These are phyloP conservation scores for Callocephalon fimbriatum DNA, from an alignment of 2,113 vertebrate species.

Conservation along the genomic window DNA sequence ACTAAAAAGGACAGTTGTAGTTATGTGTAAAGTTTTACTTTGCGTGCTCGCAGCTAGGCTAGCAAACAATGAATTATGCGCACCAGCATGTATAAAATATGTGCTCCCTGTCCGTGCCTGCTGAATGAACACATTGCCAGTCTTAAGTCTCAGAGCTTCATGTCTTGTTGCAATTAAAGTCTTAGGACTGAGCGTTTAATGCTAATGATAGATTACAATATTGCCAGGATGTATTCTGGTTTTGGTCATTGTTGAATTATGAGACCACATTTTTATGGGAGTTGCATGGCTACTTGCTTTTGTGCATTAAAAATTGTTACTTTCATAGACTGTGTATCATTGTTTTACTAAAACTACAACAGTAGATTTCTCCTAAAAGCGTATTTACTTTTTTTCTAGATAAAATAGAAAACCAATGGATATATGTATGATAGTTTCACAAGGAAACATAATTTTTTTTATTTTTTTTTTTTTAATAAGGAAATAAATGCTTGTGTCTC, in stretches of 20 bases:
- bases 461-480: not conserved
- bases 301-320: not conserved
- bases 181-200: conserved; percentile 70
- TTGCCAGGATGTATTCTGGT: conserved; percentile 44
- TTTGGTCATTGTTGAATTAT: conserved; percentile 26
- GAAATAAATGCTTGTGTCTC: not conserved
- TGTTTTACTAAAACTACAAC: not conserved
- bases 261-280: not conserved
- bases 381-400: not conserved
- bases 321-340: not conserved
- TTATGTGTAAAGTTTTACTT: conserved; percentile 6
- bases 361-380: not conserved
- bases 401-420: not conserved
- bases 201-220: conserved; percentile 37
- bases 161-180: conserved; percentile 71
- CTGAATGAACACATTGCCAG: conserved; percentile 51
- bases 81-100: conserved; percentile 73
- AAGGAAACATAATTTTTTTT: not conserved
- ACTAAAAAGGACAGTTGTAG: not conserved
- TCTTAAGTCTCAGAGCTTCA: conserved; percentile 35
- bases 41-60: conserved; percentile 7
- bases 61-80: conserved; percentile 58
- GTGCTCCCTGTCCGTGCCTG: conserved; percentile 76
- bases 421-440: not conserved
- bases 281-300: not conserved